Percentiles rank a stretch among this genome's conserved stretches.
These are phyloP conservation scores for Uropetala carovei DNA, from an alignment of 2,888 invertebrate genomes.

Conservation along the genomic window DNA sequence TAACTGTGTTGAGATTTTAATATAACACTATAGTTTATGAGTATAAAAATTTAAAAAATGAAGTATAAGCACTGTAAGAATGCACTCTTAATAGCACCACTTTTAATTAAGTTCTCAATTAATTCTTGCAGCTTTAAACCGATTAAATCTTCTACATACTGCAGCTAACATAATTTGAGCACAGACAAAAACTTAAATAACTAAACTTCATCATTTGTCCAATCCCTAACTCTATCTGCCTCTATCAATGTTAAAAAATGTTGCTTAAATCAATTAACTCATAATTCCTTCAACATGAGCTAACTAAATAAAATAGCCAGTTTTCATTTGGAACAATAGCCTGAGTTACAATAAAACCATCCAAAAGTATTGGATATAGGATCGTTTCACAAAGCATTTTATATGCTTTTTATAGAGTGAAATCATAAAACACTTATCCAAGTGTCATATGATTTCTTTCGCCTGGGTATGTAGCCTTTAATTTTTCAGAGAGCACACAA, in stretches of 20 bases:
- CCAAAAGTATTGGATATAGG: not conserved
- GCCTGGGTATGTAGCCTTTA: not conserved
- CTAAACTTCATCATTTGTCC: not conserved
- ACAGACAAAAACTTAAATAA: slow-evolving; percentile 10
- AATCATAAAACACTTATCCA: slow-evolving; percentile 9
- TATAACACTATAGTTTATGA: not conserved
- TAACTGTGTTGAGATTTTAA: not conserved
- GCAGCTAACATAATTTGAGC: slow-evolving; percentile 49
- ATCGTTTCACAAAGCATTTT: not conserved
- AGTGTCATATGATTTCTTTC: not conserved
- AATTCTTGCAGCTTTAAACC: not conserved
- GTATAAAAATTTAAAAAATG: slow-evolving; percentile 47
- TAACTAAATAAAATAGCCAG: not conserved
- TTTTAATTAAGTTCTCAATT: slow-evolving; percentile 12
- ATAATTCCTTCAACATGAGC: not conserved
- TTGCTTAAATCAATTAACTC: not conserved
- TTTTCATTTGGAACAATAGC: slow-evolving; percentile 12
- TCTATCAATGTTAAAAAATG: not conserved
- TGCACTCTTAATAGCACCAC: slow-evolving; percentile 53
- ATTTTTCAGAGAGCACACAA: slow-evolving; percentile 25
- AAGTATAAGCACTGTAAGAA: slow-evolving; percentile 42
- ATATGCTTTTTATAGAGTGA: not conserved
- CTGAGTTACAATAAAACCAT: not conserved
- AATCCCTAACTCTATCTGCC: not conserved
- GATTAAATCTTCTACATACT: not conserved